Conservation (phyloP, 2,797 vertebrate genomes). For the Helostoma temminkii region DNA sequence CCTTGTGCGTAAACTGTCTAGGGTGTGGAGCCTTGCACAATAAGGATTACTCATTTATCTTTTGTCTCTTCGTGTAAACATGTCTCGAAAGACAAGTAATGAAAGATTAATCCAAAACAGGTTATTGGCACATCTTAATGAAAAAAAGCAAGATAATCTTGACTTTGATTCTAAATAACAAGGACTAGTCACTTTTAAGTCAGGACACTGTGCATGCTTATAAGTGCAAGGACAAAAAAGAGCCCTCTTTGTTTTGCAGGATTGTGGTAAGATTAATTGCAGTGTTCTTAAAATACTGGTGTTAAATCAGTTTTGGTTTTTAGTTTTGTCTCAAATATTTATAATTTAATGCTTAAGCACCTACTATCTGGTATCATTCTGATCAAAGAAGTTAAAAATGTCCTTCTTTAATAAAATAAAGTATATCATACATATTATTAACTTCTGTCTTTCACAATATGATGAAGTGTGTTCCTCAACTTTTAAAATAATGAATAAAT, state of each 20-base stretch:
- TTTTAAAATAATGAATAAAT: slow-evolving; percentile 17
- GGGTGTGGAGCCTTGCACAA: slow-evolving; percentile 43
- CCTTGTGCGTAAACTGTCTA: slow-evolving; percentile 42
- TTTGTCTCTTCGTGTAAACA: slow-evolving; percentile 62
- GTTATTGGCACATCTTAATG: slow-evolving; percentile 12
- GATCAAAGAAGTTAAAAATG: not conserved
- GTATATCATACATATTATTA: not conserved
- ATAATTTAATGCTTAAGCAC: not conserved
- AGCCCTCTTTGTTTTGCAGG: not conserved
- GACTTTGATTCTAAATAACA: not conserved
- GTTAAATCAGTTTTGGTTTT: not conserved
- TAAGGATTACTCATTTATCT: slow-evolving; percentile 55
- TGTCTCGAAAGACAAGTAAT: slow-evolving; percentile 17
- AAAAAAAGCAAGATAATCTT: not conserved
- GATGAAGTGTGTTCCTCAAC: not conserved
- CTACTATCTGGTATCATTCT: not conserved
- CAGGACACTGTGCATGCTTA: not conserved
- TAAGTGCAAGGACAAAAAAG: not conserved
- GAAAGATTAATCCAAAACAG: slow-evolving; percentile 24
- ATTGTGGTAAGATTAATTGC: not conserved
- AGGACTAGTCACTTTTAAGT: not conserved
- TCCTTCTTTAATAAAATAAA: not conserved
- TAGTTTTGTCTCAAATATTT: not conserved
- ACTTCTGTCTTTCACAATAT: not conserved
- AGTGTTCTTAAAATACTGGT: not conserved